Conservation (phyloP, 2,888 invertebrate species). For the Anaspis maculata region DNA sequence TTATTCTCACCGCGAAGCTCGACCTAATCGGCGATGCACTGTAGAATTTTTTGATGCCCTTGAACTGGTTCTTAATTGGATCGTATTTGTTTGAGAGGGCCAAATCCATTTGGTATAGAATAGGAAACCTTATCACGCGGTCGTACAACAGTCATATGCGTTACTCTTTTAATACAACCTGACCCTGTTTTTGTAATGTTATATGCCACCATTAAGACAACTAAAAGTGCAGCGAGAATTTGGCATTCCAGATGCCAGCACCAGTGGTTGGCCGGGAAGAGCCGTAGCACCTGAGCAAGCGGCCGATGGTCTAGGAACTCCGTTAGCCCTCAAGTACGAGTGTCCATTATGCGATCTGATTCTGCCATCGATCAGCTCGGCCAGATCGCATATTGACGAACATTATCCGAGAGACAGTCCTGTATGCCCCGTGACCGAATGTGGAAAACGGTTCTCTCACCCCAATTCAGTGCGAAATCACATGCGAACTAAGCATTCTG, state of each 20-base stretch:
- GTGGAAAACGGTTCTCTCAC: constrained; percentile 69
- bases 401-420: constrained; percentile 82
- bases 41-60: no score
- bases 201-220: constrained; percentile 19
- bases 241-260: constrained; percentile 55
- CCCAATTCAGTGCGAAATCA: constrained; percentile 83
- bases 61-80: no score
- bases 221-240: constrained; percentile 39
- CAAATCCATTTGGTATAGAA: no score
- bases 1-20: no score
- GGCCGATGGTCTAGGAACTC: no score
- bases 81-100: no score
- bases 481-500: constrained; percentile 75
- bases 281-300: constrained; percentile 35
- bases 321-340: constrained; percentile 40
- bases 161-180: no score
- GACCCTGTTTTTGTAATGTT: no score
- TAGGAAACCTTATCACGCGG: no score
- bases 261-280: constrained; percentile 15
- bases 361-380: constrained; percentile 56
- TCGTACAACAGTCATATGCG: no score
- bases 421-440: constrained; percentile 68
- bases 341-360: constrained; percentile 69
- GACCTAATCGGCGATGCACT: no score
- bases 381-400: constrained; percentile 68